Base-by-base conservation (phyloP, 2,888 invertebrate genomes). In the Dromius quadrimaculatus region DNA sequence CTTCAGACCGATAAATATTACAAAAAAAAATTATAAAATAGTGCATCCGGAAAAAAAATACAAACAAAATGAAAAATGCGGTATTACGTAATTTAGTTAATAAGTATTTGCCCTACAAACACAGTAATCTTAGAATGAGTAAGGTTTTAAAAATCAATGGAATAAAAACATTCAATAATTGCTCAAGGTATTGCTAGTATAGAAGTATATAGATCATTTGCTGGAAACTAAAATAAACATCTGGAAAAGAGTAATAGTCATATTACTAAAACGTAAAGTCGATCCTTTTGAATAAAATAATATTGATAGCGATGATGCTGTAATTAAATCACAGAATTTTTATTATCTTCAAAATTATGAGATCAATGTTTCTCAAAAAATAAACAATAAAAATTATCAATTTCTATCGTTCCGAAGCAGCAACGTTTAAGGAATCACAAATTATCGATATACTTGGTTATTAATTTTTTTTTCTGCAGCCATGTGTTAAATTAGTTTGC, bases 81-180 rank as follows among this genome's bases (percentile, higher is more conserved):
- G 41, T 47, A 13, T 20, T 47, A 20, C 5, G 22, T 47, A 47
- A 20, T 47, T 20, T 22, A 20, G 32, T 47, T 19, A 19, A 19
- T 47, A 17, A 20, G 19, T 47, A 19, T 22, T 22, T 47, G 47
- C 11, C 47, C 22, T 47, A 20, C 20, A 47, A 47, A 47, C 15
- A 15, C 47, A 15, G 9, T 47, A 47, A 47, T 47, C 47, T 47
- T n/a, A 47, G 47, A n/a, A 20, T 15, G 19, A 4, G 8, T 20
- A 47, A 20, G 47, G 47, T 47, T 22, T 47, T 22, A 47, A 19
- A 22, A 47, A 47, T 47, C 47, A 17, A 47, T 47, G 20, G 9
- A 13, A 6, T 6, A 41, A 41, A 2, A 41, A 41, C 4, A 15
- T 15, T 13, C 6, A 41, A 41, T 8, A 41, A 15, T 11, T 41